A percentile compares a stretch with the other conserved stretches of the same genome.
These are phyloP conservation scores for Troides helena DNA, from an alignment of 2,888 invertebrate species.

Conservation along the genomic window DNA sequence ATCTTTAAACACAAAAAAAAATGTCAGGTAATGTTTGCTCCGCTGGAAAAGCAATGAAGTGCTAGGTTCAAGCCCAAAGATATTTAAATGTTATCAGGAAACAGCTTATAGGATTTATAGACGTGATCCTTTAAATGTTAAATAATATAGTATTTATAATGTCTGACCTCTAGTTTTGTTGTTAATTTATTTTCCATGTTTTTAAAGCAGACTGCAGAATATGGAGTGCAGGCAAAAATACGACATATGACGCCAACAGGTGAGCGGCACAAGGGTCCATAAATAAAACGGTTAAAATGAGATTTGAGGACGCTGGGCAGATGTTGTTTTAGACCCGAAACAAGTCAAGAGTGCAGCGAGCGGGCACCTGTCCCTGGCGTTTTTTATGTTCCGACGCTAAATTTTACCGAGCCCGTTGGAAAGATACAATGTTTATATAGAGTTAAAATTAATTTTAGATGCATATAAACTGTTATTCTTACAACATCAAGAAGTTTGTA, in stretches of 20 bases:
- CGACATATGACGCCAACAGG: constrained; percentile 39
- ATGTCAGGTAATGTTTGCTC: too few relatives aligned
- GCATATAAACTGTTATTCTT: too few relatives aligned
- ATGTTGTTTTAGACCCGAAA: constrained; percentile 40
- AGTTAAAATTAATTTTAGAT: neutral
- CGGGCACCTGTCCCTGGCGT: constrained; percentile 37
- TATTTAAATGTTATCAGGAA: too few relatives aligned
- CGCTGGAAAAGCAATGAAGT: too few relatives aligned
- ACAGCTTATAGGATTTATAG: too few relatives aligned
- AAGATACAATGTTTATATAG: neutral
- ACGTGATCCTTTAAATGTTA: too few relatives aligned
- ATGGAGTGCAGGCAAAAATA: constrained; percentile 11
- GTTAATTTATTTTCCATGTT: too few relatives aligned
- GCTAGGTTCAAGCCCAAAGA: too few relatives aligned
- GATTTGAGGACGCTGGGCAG: constrained; percentile 43
- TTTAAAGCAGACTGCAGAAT: neutral
- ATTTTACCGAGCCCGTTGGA: constrained; percentile 5
- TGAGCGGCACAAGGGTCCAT: constrained; percentile 41
- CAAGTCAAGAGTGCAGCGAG: constrained; percentile 39
- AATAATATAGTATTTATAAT: too few relatives aligned
- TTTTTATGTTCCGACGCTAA: constrained; percentile 13
- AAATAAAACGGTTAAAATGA: constrained; percentile 46
- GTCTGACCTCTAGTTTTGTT: too few relatives aligned
- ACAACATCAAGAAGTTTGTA: too few relatives aligned
- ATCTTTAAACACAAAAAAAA: too few relatives aligned